Evolutionary conservation across 92 coral and sea anemone genomes (phyloP).

Genomic region (Siderastrea siderea): DNA sequence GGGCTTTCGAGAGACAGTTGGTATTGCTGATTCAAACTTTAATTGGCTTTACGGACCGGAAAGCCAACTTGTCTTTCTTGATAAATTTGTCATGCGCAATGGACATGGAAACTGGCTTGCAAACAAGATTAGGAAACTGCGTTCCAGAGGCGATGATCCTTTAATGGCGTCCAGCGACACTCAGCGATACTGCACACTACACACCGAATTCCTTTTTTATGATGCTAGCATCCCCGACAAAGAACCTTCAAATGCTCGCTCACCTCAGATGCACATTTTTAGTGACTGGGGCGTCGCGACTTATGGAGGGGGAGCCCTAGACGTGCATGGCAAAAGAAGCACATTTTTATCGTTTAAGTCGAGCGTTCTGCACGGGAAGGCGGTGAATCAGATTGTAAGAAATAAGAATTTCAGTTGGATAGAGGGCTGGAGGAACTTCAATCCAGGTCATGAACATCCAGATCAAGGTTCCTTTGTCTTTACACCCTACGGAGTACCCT

Average conservation of each 20-base stretch:
- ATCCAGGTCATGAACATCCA: conserved; percentile 66
- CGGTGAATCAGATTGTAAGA: conserved; percentile 73
- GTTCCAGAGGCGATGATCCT: conserved; percentile 11
- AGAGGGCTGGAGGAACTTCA: conserved; percentile 62
- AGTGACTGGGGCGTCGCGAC: conserved; percentile 91
- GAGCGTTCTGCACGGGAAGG: conserved; percentile 84
- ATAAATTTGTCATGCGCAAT: conserved; percentile 71
- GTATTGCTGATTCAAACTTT: conserved; percentile 81
- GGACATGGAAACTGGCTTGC: conserved; percentile 66
- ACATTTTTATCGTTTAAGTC: conserved; percentile 83
- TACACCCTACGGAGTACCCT: conserved; percentile 74
- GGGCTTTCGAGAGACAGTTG: conserved; percentile 76
- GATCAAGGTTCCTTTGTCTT: too few species aligned
- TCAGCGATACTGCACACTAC: conserved; percentile 57
- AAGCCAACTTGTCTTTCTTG: conserved; percentile 76
- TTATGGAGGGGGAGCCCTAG: conserved; percentile 52
- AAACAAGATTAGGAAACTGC: conserved; percentile 47
- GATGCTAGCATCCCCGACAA: conserved; percentile 52
- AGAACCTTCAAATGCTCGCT: conserved; percentile 25
- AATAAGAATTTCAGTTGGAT: conserved; percentile 46
- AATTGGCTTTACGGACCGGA: conserved; percentile 62
- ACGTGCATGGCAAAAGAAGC: background rate
- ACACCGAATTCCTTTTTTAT: conserved; percentile 86
- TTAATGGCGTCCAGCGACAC: background rate
- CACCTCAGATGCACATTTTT: conserved; percentile 74